phyloP scores from a whole-genome alignment of 2,797 vertebrate genomes.

The Trichosurus vulpecula region DNA sequence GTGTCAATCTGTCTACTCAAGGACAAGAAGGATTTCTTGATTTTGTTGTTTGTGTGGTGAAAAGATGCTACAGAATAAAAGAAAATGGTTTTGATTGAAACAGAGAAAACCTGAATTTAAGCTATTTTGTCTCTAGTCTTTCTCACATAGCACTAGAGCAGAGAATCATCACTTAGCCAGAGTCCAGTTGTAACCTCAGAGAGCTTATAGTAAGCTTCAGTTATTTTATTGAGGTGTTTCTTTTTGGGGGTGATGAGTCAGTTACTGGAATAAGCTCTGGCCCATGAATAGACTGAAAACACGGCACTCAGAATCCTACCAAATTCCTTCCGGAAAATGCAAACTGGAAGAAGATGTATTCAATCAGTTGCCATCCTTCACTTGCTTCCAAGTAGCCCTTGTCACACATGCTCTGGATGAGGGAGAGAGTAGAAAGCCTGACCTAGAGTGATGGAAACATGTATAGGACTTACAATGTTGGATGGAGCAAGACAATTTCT shows the following conservation, averaged over 20 bases:
- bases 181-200: not conserved
- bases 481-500: not conserved
- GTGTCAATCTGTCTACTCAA: not conserved
- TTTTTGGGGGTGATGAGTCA: not conserved
- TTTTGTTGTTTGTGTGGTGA: not conserved
- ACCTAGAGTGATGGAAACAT: slow-evolving; percentile 58
- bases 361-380: slow-evolving; percentile 76
- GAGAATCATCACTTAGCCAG: not conserved
- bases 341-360: slow-evolving; percentile 75
- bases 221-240: not conserved
- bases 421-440: slow-evolving; percentile 63
- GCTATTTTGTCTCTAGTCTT: not conserved
- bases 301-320: slow-evolving; percentile 51
- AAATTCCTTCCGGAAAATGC: slow-evolving; percentile 50
- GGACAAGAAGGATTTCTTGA: not conserved
- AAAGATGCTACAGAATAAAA: not conserved
- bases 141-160: not conserved
- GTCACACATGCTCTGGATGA: slow-evolving; percentile 78
- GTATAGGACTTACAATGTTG: not conserved
- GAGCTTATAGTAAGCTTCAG: not conserved
- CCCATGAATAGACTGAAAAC: not conserved
- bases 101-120: not conserved
- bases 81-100: not conserved
- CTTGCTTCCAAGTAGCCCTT: slow-evolving; percentile 70
- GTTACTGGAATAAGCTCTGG: not conserved